phyloP scores from a whole-genome alignment of 1,140 invertebrate species.

The Alviniconcha marisindica region DNA sequence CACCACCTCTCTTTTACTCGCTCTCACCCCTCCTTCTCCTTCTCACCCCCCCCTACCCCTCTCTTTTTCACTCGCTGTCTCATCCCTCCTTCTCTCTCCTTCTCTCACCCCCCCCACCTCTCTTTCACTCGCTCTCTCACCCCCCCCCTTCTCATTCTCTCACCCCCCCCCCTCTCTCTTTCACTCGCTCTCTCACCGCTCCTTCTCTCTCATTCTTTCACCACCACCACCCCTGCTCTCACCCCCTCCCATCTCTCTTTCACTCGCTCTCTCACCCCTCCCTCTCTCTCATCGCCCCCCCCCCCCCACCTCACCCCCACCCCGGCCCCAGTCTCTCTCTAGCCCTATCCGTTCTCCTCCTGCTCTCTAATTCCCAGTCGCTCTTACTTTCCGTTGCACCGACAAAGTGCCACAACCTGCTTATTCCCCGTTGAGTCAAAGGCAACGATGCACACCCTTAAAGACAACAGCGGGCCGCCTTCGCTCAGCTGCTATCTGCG shows the following conservation, averaged over 20 bases:
- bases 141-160: not conserved
- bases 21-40: not conserved
- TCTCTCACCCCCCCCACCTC: not conserved
- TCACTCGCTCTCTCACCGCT: not conserved
- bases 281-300: not conserved
- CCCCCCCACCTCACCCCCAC: no score
- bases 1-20: not conserved
- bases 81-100: not conserved
- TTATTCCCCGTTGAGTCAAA: no score
- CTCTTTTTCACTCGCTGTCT: not conserved
- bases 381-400: not conserved
- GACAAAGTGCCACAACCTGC: not conserved
- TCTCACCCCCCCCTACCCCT: not conserved
- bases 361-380: not conserved
- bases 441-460: not conserved
- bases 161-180: not conserved
- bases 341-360: not conserved
- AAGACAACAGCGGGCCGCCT: not conserved
- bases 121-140: not conserved
- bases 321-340: not conserved
- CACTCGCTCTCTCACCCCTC: not conserved
- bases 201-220: no score
- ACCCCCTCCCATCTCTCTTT: not conserved
- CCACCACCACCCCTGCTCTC: not conserved
- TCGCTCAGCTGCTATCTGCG: not conserved